These are phyloP conservation scores for Xylophagus ater DNA, from an alignment of 2,888 invertebrate species.

Conservation along the genomic window DNA sequence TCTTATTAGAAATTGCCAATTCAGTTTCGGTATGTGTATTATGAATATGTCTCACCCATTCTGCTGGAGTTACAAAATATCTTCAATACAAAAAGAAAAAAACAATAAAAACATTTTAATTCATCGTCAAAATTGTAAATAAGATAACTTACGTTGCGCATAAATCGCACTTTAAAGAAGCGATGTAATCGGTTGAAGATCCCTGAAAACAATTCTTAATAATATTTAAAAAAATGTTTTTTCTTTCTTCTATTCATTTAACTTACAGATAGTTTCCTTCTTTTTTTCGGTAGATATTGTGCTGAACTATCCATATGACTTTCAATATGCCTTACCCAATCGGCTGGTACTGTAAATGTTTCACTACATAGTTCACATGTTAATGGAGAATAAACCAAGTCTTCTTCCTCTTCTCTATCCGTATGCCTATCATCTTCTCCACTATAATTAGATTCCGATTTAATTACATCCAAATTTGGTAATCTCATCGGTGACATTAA, in stretches of 20 bases:
- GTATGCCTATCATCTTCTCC: slow-evolving; percentile 10
- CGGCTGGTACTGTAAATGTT: slow-evolving; percentile 69
- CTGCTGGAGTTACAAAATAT: slow-evolving; percentile 64
- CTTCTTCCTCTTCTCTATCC: slow-evolving; percentile 24
- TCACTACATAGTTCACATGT: slow-evolving; percentile 76
- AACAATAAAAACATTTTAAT: no score
- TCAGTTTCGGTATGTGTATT: slow-evolving; percentile 71
- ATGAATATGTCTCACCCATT: slow-evolving; percentile 81
- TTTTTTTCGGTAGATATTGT: slow-evolving; percentile 39
- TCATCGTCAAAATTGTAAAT: no score
- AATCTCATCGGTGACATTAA: slow-evolving; percentile 2
- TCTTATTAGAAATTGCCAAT: slow-evolving; percentile 64
- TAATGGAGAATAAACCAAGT: slow-evolving; percentile 56
- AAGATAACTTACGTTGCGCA: slow-evolving; percentile 60
- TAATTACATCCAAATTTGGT: slow-evolving; percentile 11
- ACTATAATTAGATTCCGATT: slow-evolving; percentile 8
- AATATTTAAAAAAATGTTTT: slow-evolving; percentile 5
- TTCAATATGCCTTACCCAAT: slow-evolving; percentile 75
- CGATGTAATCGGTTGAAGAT: slow-evolving; percentile 58
- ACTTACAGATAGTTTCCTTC: slow-evolving; percentile 46
- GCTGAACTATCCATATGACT: slow-evolving; percentile 54
- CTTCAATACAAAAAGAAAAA: slow-evolving; percentile 19
- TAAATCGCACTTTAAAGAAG: slow-evolving; percentile 66
- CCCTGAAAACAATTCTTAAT: slow-evolving; percentile 37
- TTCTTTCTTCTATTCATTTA: slow-evolving; percentile 2